Conservation (phyloP, 1,140 invertebrate species). For the Diabrotica undecimpunctata region DNA sequence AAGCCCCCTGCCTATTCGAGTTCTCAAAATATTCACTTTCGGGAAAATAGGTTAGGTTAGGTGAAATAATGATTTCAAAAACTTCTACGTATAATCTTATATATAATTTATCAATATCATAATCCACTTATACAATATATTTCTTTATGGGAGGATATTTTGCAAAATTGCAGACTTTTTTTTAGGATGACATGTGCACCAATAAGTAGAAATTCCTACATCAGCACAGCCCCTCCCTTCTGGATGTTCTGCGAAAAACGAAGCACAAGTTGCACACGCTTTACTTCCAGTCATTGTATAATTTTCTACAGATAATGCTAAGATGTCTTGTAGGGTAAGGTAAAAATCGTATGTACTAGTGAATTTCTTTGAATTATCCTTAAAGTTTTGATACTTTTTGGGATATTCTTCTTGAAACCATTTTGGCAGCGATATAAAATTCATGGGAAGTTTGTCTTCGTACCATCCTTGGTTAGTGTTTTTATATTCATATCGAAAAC, state of each 20-base stretch:
- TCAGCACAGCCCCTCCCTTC: conserved; percentile 67
- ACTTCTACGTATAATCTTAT: no score
- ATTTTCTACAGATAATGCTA: conserved; percentile 47
- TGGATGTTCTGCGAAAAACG: conserved; percentile 63
- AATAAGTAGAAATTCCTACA: conserved; percentile 68
- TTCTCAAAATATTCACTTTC: no score
- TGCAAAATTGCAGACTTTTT: no score
- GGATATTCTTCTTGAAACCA: no score
- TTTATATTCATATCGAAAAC: conserved; percentile 70
- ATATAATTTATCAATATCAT: no score
- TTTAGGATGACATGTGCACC: no score
- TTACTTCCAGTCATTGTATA: conserved; percentile 45
- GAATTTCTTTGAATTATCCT: conserved; percentile 52
- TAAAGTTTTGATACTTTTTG: no score
- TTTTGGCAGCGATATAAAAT: conserved; percentile 46
- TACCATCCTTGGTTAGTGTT: conserved; percentile 71
- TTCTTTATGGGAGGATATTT: no score
- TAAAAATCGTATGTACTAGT: conserved; percentile 74
- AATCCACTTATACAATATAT: no score
- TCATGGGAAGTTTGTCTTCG: conserved; percentile 75
- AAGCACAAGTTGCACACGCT: conserved; percentile 63
- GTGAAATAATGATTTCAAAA: no score
- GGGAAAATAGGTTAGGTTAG: no score
- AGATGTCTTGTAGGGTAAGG: conserved; percentile 54
- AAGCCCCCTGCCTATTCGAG: no score